These are phyloP conservation scores for Melanogrammus aeglefinus DNA, from an alignment of 2,797 vertebrate species.

Conservation along the genomic window DNA sequence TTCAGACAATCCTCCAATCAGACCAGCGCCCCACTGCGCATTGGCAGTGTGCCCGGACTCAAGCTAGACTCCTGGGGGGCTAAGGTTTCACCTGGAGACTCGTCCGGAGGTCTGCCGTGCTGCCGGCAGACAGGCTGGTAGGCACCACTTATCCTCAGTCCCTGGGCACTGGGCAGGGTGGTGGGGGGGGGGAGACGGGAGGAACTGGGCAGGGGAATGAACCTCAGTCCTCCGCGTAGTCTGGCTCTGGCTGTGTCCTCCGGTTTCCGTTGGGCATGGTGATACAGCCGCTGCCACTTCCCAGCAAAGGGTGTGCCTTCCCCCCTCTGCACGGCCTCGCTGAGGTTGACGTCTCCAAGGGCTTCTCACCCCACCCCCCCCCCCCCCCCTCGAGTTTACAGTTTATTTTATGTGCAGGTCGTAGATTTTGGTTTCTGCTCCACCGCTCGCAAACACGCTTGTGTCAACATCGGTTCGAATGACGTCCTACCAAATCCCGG, in stretches of 20 bases:
- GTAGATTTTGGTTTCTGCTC: not conserved
- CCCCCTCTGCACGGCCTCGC: too few relatives aligned
- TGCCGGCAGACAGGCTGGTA: constrained; percentile 27
- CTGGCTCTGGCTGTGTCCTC: constrained; percentile 12
- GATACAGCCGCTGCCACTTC: not conserved
- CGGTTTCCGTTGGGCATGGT: constrained; percentile 16
- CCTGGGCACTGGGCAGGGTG: constrained; percentile 14
- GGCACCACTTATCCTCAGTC: constrained; percentile 35
- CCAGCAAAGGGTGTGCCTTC: too few relatives aligned
- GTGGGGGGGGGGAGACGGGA: not conserved
- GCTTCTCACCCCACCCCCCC: too few relatives aligned
- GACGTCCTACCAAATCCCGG: not conserved
- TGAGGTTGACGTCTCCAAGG: not conserved
- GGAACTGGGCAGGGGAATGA: constrained; percentile 20
- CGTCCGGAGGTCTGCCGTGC: constrained; percentile 31
- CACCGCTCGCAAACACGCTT: not conserved
- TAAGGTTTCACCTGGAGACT: constrained; percentile 47
- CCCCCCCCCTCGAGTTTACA: not conserved
- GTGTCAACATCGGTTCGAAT: not conserved
- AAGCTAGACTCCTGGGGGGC: constrained; percentile 17
- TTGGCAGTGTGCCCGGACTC: constrained; percentile 33
- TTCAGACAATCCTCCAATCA: constrained; percentile 8
- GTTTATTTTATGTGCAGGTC: not conserved
- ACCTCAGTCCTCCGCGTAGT: not conserved
- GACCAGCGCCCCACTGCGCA: constrained; percentile 5